Conservation (phyloP, 2,113 vertebrate genomes). For the Hyla sarda region DNA sequence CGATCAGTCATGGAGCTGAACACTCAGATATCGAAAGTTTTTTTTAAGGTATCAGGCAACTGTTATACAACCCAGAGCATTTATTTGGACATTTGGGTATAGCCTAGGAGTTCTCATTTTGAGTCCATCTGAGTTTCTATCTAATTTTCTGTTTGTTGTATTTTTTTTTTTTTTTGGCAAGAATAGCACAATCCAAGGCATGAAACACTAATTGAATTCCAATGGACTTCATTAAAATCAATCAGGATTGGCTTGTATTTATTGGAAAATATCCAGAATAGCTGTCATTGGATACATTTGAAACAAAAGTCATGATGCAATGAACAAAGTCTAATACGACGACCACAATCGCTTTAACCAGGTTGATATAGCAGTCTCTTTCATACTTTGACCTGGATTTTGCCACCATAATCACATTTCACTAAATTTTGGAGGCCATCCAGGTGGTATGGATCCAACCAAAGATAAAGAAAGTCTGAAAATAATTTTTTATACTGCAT, state of each 20-base stretch:
- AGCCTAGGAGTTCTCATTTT: too few relatives aligned
- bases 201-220: too few relatives aligned
- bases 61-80: too few relatives aligned
- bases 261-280: background rate
- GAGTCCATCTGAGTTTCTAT: too few relatives aligned
- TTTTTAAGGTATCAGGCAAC: too few relatives aligned
- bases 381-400: background rate
- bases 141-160: too few relatives aligned
- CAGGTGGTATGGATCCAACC: background rate
- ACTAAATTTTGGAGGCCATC: constrained; percentile 4
- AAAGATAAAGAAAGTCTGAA: background rate
- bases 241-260: too few relatives aligned
- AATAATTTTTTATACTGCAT: constrained; percentile 3
- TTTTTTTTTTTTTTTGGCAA: background rate
- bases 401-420: constrained; percentile 6
- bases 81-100: too few relatives aligned
- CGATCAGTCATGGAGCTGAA: too few relatives aligned
- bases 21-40: too few relatives aligned
- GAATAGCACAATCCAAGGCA: background rate
- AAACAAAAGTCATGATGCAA: background rate
- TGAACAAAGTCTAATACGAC: too few relatives aligned
- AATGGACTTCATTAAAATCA: background rate
- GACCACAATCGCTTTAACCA: too few relatives aligned
- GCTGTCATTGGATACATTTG: background rate
- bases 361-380: background rate